Conservation (phyloP, 2,113 vertebrate genomes). For the Sinocyclocheilus grahami region DNA sequence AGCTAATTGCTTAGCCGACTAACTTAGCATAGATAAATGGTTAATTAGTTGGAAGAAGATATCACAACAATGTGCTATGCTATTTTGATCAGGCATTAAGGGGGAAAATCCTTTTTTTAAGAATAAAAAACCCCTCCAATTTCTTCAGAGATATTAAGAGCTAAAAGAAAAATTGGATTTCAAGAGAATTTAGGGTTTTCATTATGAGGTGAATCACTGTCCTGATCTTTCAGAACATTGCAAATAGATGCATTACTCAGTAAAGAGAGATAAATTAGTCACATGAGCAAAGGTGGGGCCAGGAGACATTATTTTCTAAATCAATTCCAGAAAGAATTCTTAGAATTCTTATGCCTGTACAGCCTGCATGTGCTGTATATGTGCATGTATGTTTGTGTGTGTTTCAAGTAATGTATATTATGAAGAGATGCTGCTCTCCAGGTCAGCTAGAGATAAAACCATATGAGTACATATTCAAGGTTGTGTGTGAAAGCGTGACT, state of each 20-base stretch:
- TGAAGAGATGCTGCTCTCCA: not conserved
- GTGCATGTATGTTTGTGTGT: not conserved
- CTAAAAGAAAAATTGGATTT: not conserved
- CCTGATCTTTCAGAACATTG: slow-evolving; percentile 26
- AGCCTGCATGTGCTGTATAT: not conserved
- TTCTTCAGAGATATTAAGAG: not conserved
- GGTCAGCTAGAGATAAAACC: not conserved
- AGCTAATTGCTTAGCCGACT: not conserved
- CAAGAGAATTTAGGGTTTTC: not conserved
- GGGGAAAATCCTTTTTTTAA: not conserved
- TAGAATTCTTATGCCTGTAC: not conserved
- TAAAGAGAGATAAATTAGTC: slow-evolving; percentile 33
- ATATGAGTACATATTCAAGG: not conserved
- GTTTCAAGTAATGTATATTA: not conserved
- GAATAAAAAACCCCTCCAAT: not conserved
- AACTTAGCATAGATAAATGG: not conserved
- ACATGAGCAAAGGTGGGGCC: not conserved
- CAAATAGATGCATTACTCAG: slow-evolving; percentile 32
- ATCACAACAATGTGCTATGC: not conserved
- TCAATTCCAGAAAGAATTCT: not conserved
- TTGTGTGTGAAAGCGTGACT: slow-evolving; percentile 14
- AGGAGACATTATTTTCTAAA: slow-evolving; percentile 19
- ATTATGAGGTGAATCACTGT: slow-evolving; percentile 1
- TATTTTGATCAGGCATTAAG: not conserved
- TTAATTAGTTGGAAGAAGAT: not conserved